Percentiles rank a stretch among this genome's conserved stretches.
These are phyloP conservation scores for Cerastis leucographa DNA, from an alignment of 2,888 invertebrate genomes.

Conservation along the genomic window DNA sequence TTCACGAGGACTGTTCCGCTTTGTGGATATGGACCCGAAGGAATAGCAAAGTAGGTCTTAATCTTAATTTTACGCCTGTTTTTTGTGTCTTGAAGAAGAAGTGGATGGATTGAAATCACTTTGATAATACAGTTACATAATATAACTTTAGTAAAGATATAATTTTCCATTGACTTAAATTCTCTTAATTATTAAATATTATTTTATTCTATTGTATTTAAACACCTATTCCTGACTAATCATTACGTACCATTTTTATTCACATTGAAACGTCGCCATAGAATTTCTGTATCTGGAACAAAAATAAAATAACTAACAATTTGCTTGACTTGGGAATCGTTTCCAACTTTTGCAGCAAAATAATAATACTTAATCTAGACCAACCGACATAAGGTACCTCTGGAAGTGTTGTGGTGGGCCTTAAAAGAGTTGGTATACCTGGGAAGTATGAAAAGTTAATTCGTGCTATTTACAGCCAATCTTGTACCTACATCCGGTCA, in stretches of 20 bases:
- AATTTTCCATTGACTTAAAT: background rate
- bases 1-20: background rate
- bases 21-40: background rate
- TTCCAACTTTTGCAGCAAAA: background rate
- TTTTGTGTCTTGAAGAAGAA: background rate
- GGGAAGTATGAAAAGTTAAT: too few relatives aligned
- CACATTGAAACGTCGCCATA: constrained; percentile 8
- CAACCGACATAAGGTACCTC: too few relatives aligned
- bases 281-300: constrained; percentile 26
- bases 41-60: background rate
- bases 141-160: background rate
- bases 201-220: too few relatives aligned
- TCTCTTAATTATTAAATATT: too few relatives aligned
- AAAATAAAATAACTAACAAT: background rate
- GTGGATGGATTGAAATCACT: too few relatives aligned
- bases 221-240: background rate
- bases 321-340: background rate
- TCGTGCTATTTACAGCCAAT: too few relatives aligned
- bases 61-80: background rate
- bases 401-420: too few relatives aligned
- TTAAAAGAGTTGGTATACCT: too few relatives aligned
- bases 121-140: background rate
- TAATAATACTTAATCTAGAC: background rate
- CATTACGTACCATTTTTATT: constrained; percentile 21
- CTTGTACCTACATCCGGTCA: too few relatives aligned